Evolutionary conservation across 2,113 vertebrate genomes (phyloP), one percentile per base, ranked within the genome.

Genomic region (Trematocara stigmaticum): DNA sequence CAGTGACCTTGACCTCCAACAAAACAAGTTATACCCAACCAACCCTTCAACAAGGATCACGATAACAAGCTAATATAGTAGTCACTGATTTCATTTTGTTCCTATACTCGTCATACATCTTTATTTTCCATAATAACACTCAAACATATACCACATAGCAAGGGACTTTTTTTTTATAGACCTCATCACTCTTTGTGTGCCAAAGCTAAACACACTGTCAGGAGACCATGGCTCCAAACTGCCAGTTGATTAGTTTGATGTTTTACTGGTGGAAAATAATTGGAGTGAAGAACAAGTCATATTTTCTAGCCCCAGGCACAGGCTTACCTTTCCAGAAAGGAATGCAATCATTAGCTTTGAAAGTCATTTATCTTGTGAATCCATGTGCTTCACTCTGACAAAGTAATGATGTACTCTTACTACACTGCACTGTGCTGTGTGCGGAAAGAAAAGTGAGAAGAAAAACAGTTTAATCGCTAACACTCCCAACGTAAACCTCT

Each of bases 331-430:
- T 94, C 81, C 87, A 92, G 78, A 94, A 89, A 96, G 95, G 96
- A 97, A 97, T 94, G 88, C 49, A 90, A 96, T 96, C 51, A 47
- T 96, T 96, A 95, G 80, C 91, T 90, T 95, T 94, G 92, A 94
- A 94, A 93, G 95, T 95, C 95, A 97, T 97, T 97, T 95, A 94
- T 97, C 93, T 91, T 96, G 90, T 85, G 93, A 94, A 94, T 91
- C 90, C 87, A 93, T 91, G 96, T 38, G 88, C 87, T 91, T 49
- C 94, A 95, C 95, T 95, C 87, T 94, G 69, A 81, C 91, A 80
- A 88, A 11, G 1, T 59, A 89, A 87, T 93, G 94, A 94, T 92
- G 87, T 84, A 94, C 94, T 89, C 89, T 82, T 91, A 92, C 91
- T 91, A 84, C 88, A 26, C 29, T 40, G 29, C 15, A 13, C 11